Evolutionary conservation across 2,113 vertebrate species (phyloP).

Genomic region (Zootoca vivipara): DNA sequence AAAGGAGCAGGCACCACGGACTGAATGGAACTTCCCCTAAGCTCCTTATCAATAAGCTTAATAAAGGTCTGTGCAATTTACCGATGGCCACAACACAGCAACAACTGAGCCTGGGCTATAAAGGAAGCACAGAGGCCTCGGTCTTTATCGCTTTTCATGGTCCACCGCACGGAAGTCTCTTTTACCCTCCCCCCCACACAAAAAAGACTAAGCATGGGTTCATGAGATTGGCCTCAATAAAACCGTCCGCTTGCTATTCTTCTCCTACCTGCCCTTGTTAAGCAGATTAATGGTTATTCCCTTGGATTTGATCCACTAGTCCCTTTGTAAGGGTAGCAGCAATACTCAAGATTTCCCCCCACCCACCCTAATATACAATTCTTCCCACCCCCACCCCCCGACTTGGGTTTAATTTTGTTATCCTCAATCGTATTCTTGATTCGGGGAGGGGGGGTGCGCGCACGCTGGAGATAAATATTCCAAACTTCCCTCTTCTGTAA

Average conservation of each 20-base stretch:
- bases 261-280: constrained; percentile 84
- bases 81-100: constrained; percentile 74
- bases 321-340: constrained; percentile 80
- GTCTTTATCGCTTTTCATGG: constrained; percentile 66
- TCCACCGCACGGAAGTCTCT: constrained; percentile 71
- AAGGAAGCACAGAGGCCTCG: constrained; percentile 56
- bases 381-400: constrained; percentile 65
- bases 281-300: constrained; percentile 82
- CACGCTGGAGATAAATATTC: constrained; percentile 66
- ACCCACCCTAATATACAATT: constrained; percentile 65
- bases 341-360: constrained; percentile 75
- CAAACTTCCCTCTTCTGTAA: constrained; percentile 85
- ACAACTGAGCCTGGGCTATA: constrained; percentile 66
- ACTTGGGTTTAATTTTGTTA: constrained; percentile 80
- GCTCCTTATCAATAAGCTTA: constrained; percentile 87
- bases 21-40: constrained; percentile 79
- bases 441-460: constrained; percentile 9
- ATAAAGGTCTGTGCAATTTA: constrained; percentile 85
- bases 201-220: constrained; percentile 66
- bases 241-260: constrained; percentile 70
- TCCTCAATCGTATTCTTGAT: constrained; percentile 80
- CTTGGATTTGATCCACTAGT: constrained; percentile 76
- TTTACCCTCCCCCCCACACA: constrained; percentile 58
- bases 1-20: constrained; percentile 71
- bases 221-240: constrained; percentile 71